Evolutionary conservation across 2,113 vertebrate genomes (phyloP), one percentile per base, ranked within the genome.

Genomic region (Alethe diademata): DNA sequence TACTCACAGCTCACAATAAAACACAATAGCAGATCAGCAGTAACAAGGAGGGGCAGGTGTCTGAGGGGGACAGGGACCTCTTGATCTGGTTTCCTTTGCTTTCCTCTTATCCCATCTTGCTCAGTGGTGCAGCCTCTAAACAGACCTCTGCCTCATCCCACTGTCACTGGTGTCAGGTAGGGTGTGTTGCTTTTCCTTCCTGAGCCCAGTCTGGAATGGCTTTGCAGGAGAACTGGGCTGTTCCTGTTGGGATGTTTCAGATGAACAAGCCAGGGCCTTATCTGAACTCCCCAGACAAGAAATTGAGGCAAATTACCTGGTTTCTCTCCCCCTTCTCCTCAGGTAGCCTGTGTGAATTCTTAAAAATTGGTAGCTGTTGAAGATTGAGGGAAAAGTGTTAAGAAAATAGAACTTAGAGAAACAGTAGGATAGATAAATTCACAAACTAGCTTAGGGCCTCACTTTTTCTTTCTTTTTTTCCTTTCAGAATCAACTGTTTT

Each of bases 401-500:
- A 75, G 31, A 85, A 60, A 22, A 50, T 70, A 88, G 25, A 74
- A 60, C 19, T 25, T 56, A 18, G 4, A 71, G 65, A 75, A 91
- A 65, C 23, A 57, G 54, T 45, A 76, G 36, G 54, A 48, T 35
- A 40, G 14, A 58, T 24, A 48, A 82, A 72, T 31, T 79, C n/a
- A 45, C 35, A 45, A 31, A 92, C 35, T 36, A 19, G 17, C 79
- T 69, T 51, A 69, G n/a, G 5, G 33, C 3, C 58, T 94, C 67
- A 80, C 14, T 13, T 48, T 43, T 66, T 28, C 11, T 38, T 66
- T 47, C 11, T 9, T 75, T 42, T 83, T 33, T 40, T 40, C 40
- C 66, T 35, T 75, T 28, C 82, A 98, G 98, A 96, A 38, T 38
- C 93, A 78, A 95, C 95, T 2, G 56, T 96, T 80, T 54, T 78